Conservation (phyloP, 2,888 invertebrate genomes). For the Philopedon plagiatum region DNA sequence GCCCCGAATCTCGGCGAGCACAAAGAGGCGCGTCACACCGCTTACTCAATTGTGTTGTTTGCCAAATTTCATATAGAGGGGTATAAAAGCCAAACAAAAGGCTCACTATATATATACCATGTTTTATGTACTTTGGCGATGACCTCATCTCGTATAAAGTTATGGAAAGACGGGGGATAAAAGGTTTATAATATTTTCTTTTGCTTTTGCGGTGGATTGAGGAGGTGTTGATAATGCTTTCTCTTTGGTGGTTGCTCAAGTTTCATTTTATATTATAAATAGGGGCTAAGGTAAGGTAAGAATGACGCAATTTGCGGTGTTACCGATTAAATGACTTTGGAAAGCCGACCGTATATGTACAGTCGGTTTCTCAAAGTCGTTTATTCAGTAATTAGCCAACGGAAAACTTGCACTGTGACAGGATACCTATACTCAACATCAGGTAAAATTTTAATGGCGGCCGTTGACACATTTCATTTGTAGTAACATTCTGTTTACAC, state of each 20-base stretch:
- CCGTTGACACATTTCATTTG: no score
- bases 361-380: no score
- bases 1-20: slow-evolving; percentile 44
- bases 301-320: no score
- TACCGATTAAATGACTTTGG: no score
- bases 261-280: no score
- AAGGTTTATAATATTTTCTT: neutral
- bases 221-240: neutral
- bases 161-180: slow-evolving; percentile 7
- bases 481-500: no score
- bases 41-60: slow-evolving; percentile 57
- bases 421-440: no score
- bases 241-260: neutral
- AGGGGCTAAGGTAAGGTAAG: no score
- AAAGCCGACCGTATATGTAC: no score
- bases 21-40: slow-evolving; percentile 53
- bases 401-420: no score
- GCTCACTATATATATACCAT: slow-evolving; percentile 22
- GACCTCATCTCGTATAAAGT: slow-evolving; percentile 17
- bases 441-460: no score
- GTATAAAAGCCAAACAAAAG: slow-evolving; percentile 34
- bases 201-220: neutral
- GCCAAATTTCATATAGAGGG: slow-evolving; percentile 55
- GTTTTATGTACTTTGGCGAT: slow-evolving; percentile 35
- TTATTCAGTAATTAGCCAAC: no score